Evolutionary conservation across 2,888 invertebrate species (phyloP).

Genomic region (Mellilla xanthometata): DNA sequence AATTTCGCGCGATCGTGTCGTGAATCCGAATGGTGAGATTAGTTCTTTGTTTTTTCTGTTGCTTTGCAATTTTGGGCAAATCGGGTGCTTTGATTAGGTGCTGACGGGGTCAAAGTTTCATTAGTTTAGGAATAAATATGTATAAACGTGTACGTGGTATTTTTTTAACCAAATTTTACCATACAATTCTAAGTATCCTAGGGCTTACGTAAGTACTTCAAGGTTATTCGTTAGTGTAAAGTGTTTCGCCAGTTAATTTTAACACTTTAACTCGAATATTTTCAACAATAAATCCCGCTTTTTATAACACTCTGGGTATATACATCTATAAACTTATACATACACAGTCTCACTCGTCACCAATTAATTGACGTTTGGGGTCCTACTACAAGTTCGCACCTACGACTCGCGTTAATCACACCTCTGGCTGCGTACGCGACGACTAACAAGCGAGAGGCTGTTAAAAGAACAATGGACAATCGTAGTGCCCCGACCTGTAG

Average conservation of each 20-base stretch:
- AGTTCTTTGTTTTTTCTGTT: conserved; percentile 47
- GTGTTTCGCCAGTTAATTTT: too few relatives aligned
- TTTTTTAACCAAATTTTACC: too few relatives aligned
- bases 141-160: too few relatives aligned
- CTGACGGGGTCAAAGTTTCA: not conserved
- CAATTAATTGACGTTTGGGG: conserved; percentile 41
- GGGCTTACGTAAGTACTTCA: too few relatives aligned
- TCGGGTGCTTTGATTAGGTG: conserved; percentile 15
- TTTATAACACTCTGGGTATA: too few relatives aligned
- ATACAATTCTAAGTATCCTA: too few relatives aligned
- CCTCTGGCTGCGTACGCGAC: conserved; percentile 48
- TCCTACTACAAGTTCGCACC: conserved; percentile 59
- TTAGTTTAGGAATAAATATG: too few relatives aligned
- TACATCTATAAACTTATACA: too few relatives aligned
- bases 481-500: conserved; percentile 24
- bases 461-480: conserved; percentile 81
- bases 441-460: conserved; percentile 73
- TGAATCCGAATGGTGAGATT: conserved; percentile 47
- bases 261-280: too few relatives aligned
- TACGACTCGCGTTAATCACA: conserved; percentile 61
- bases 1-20: conserved; percentile 59
- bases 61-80: conserved; percentile 22
- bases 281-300: too few relatives aligned
- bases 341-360: conserved; percentile 12
- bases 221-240: too few relatives aligned